Conservation (phyloP, 2,113 vertebrate genomes). For the Panurus biarmicus region DNA sequence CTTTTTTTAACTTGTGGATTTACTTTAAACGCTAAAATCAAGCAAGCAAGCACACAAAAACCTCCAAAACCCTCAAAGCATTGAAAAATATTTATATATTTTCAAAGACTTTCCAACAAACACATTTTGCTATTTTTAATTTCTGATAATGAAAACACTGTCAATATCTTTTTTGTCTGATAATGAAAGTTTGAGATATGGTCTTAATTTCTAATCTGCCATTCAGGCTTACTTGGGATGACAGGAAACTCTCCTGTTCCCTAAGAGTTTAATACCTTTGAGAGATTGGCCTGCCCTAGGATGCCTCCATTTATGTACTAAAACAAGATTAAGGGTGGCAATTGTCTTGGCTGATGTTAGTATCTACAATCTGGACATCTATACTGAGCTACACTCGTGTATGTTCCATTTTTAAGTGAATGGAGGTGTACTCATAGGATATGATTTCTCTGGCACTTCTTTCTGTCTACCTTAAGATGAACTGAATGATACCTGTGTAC, state of each 20-base stretch:
- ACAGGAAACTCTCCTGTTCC: neutral
- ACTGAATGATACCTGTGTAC: neutral
- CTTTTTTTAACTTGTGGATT: neutral
- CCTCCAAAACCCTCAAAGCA: fast-evolving
- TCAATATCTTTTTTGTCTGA: neutral
- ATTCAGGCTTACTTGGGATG: neutral
- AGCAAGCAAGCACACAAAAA: neutral
- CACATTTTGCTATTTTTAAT: neutral
- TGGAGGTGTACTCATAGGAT: neutral
- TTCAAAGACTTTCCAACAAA: neutral
- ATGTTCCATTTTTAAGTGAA: neutral
- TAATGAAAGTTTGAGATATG: neutral
- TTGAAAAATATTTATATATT: neutral
- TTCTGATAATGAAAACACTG: neutral
- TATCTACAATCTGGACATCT: neutral
- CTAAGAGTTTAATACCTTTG: neutral
- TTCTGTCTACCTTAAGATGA: neutral
- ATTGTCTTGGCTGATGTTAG: neutral
- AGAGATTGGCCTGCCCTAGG: neutral
- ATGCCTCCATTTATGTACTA: neutral
- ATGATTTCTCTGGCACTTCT: neutral
- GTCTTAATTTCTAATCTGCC: neutral
- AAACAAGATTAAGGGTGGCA: neutral
- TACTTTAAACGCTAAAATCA: neutral
- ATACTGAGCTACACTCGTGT: neutral